phyloP scores from a whole-genome alignment of 2,113 vertebrate genomes.

The Syngnathus typhle region DNA sequence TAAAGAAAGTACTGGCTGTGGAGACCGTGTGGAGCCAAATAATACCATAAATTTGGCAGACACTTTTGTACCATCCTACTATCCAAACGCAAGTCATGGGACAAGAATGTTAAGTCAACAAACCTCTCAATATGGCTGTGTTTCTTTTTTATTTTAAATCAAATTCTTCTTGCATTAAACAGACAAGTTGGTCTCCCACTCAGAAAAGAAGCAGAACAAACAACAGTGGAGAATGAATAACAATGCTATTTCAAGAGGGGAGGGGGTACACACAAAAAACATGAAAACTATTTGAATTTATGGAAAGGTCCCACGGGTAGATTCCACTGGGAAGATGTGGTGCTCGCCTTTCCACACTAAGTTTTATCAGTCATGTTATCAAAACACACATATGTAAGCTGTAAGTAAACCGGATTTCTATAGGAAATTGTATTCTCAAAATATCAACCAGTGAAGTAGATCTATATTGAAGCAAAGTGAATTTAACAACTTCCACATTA shows the following conservation, averaged over 20 bases:
- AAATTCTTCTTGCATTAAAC: not conserved
- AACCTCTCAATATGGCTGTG: not conserved
- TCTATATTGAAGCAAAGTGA: not conserved
- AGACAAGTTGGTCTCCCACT: not conserved
- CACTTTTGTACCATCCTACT: constrained; percentile 3
- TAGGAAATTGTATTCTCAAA: not conserved
- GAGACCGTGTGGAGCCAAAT: not conserved
- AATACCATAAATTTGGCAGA: not conserved
- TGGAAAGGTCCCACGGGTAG: not conserved
- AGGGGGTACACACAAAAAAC: not conserved
- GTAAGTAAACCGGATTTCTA: not conserved
- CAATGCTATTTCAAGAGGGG: not conserved
- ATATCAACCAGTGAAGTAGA: not conserved
- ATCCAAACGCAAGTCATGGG: constrained; percentile 2
- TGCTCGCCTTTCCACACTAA: not conserved
- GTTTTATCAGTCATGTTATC: constrained; percentile 1
- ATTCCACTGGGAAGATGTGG: not conserved
- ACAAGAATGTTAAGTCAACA: constrained; percentile 1
- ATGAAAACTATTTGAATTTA: not conserved
- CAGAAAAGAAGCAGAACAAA: not conserved
- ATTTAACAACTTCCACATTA: not conserved
- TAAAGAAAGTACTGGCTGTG: not conserved
- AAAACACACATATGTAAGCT: not conserved
- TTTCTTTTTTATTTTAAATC: not conserved
- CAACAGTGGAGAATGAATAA: not conserved